These are phyloP conservation scores for Saccostrea cuccullata DNA, from an alignment of 1,140 invertebrate species.

Conservation along the genomic window DNA sequence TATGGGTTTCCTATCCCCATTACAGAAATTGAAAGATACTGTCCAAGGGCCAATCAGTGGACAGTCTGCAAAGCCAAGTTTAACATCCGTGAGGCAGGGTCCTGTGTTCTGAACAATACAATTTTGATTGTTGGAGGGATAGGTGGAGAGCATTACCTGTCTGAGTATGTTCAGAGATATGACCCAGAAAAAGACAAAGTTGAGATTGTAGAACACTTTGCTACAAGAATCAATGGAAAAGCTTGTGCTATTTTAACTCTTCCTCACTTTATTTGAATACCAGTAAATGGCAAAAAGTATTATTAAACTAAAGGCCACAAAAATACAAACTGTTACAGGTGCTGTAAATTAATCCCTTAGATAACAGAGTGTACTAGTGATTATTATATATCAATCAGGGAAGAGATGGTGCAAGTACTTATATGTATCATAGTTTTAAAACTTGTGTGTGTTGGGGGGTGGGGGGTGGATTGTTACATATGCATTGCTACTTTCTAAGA, in stretches of 20 bases:
- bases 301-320: too few species aligned
- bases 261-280: slow-evolving; percentile 37
- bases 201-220: neutral
- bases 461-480: too few species aligned
- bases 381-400: too few species aligned
- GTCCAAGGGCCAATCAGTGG: slow-evolving; percentile 72
- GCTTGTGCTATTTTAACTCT: slow-evolving; percentile 63
- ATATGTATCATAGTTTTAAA: too few species aligned
- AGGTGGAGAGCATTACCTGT: slow-evolving; percentile 75
- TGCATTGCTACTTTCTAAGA: too few species aligned
- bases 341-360: too few species aligned
- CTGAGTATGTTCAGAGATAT: slow-evolving; percentile 70
- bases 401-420: too few species aligned
- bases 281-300: neutral
- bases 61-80: slow-evolving; percentile 69
- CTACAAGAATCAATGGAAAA: slow-evolving; percentile 65
- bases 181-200: slow-evolving; percentile 58
- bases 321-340: too few species aligned
- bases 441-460: too few species aligned
- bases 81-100: slow-evolving; percentile 75
- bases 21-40: slow-evolving; percentile 72
- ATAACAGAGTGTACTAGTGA: too few species aligned
- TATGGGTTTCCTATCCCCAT: slow-evolving; percentile 75
- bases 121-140: slow-evolving; percentile 76
- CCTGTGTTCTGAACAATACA: slow-evolving; percentile 70